Base-by-base conservation (phyloP, 2,888 invertebrate species). In the Erebia epiphron region DNA sequence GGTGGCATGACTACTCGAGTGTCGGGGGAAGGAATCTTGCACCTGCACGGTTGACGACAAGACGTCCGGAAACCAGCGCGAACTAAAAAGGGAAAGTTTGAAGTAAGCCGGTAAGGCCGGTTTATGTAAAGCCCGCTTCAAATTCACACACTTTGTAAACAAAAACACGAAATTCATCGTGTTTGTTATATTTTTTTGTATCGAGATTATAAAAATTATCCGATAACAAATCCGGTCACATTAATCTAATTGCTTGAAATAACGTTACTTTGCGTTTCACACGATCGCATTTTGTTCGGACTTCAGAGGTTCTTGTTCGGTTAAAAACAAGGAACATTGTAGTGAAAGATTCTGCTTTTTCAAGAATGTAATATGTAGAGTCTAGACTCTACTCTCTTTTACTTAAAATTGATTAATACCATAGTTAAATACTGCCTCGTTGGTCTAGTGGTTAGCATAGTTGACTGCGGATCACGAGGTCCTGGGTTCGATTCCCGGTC, bases 71-170 rank as follows among this genome's bases (percentile, higher is more conserved):
- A 66, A 66, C 9, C 41, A 54, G 43, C 66, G n/a, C 56, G 43
- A 56, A 43, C 46, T 46, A 64, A 52, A 65, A 66, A 56, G 56
- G 66, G 66, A 57, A 66, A 66, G 66, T 57, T 66, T 43, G 13
- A 56, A 43, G 4, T 57, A 21, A 43, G 14, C 56, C 56, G 18
- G 56, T 46, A 46, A 16, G 41, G 21, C 66, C 21, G 56, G 66
- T 56, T 65, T 61, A 46, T 46, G 13, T 49, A 21, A 21, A 62
- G 21, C 21, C 8, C 4, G 13, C 57, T 58, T 13, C 35, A 46
- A 21, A 21, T 62, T 49, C 18, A 16, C 62, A 62, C 49, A 9
- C 14, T 62, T 49, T 21, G 62, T 62, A 49, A 62, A 46, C 49
- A 62, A 62, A 49, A 35, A 60, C n/a, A 60, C 41, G n/a, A 60